Conservation (phyloP, 1,140 invertebrate genomes). For the Magallana angulata region DNA sequence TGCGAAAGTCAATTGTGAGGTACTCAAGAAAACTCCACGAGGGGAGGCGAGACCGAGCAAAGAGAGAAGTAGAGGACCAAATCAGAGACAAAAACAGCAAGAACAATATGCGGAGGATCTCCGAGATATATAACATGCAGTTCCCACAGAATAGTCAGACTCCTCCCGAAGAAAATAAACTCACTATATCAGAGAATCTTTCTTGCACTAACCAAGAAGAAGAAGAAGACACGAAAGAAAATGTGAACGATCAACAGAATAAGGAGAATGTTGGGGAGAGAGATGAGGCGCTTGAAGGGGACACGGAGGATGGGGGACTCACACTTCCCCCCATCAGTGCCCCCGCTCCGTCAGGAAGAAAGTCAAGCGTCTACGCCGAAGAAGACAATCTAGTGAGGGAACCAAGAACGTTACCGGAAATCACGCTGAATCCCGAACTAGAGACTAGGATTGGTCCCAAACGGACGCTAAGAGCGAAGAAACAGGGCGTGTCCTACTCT, state of each 20-base stretch:
- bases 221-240: neutral
- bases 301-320: neutral
- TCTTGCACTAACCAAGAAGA: neutral
- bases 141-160: neutral
- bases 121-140: slow-evolving; percentile 3
- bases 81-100: slow-evolving; percentile 20
- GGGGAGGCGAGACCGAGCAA: slow-evolving; percentile 45
- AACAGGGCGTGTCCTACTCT: slow-evolving; percentile 50
- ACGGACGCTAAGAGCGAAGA: slow-evolving; percentile 27
- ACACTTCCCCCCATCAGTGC: neutral
- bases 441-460: slow-evolving; percentile 7
- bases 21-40: slow-evolving; percentile 59
- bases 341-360: neutral
- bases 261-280: neutral
- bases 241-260: neutral
- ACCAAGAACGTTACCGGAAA: neutral
- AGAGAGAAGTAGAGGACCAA: slow-evolving; percentile 43
- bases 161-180: neutral
- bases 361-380: neutral
- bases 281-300: neutral
- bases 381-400: neutral
- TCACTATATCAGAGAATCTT: neutral
- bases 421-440: neutral
- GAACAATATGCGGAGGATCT: neutral
- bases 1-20: slow-evolving; percentile 56